These are phyloP conservation scores for Sorex fumeus DNA, from an alignment of 2,113 vertebrate species.

Conservation along the genomic window DNA sequence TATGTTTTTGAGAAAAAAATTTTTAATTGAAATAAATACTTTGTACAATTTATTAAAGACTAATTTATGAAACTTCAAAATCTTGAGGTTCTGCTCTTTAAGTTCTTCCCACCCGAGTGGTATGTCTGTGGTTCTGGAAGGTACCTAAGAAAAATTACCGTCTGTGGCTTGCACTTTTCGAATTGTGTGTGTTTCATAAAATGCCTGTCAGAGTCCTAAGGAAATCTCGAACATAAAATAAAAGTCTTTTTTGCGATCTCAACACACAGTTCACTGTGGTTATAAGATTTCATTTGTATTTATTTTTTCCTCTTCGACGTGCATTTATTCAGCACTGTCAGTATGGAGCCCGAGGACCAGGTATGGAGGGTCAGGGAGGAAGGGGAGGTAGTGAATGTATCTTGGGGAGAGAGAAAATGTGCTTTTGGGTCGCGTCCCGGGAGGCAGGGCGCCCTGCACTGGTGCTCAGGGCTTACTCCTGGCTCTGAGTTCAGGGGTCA, in stretches of 20 bases:
- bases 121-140: background rate
- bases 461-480: too few relatives aligned
- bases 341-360: background rate
- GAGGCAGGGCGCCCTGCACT: too few relatives aligned
- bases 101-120: background rate
- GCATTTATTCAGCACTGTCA: conserved; percentile 20
- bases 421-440: too few relatives aligned
- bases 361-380: background rate
- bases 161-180: background rate
- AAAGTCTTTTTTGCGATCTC: conserved; percentile 34
- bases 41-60: conserved; percentile 70
- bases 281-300: background rate
- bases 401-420: background rate
- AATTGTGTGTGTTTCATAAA: background rate
- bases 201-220: background rate
- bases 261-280: background rate
- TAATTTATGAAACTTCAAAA: conserved; percentile 42
- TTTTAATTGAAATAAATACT: conserved; percentile 82
- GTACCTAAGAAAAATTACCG: background rate
- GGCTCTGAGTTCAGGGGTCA: too few relatives aligned
- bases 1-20: conserved; percentile 79
- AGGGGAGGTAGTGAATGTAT: rapidly evolving
- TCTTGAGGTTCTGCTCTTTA: background rate
- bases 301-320: background rate
- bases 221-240: conserved; percentile 61